Evolutionary conservation across 2,797 vertebrate genomes (phyloP).

Genomic region (Amazonetta brasiliensis): DNA sequence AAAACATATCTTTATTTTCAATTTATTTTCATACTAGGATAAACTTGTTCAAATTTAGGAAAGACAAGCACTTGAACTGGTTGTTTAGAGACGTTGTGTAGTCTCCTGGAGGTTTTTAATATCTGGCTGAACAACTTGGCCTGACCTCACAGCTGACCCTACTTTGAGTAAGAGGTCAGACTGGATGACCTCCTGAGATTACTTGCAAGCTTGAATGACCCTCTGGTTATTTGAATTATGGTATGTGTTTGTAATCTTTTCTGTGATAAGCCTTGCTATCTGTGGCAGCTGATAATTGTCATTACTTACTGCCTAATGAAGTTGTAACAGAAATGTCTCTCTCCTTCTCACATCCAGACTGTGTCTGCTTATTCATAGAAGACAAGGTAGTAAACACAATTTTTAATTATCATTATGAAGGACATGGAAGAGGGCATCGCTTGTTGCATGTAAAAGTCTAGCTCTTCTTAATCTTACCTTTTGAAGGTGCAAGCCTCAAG

Average conservation of each 20-base stretch:
- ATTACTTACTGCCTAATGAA: background rate
- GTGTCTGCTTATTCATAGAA: background rate
- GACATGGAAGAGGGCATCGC: background rate
- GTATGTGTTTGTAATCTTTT: background rate
- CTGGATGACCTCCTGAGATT: background rate
- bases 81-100: background rate
- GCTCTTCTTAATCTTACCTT: background rate
- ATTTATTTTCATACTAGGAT: background rate
- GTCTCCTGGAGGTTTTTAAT: background rate
- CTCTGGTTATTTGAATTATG: background rate
- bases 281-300: background rate
- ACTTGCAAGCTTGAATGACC: background rate
- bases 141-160: background rate
- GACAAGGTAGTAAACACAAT: background rate
- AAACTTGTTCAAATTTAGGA: background rate
- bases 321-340: background rate
- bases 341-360: background rate
- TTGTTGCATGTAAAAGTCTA: background rate
- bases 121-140: background rate
- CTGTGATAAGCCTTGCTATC: fast-evolving
- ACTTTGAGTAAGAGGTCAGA: background rate
- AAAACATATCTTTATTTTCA: background rate
- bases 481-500: background rate
- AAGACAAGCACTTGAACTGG: background rate
- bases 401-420: background rate